Evolutionary conservation across 2,797 vertebrate genomes (phyloP).

Genomic region (Danio tinwini): DNA sequence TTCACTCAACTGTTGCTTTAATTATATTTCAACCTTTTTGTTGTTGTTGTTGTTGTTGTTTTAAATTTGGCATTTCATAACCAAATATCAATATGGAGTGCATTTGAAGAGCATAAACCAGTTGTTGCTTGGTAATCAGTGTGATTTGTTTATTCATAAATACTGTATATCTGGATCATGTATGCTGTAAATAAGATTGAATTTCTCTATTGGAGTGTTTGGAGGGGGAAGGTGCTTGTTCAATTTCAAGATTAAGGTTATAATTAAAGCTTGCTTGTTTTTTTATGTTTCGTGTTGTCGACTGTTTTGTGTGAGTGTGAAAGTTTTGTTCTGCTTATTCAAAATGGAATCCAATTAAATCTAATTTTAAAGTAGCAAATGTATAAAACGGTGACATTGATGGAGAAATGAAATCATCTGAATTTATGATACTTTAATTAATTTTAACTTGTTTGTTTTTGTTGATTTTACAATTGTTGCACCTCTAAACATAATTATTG

Average conservation of each 20-base stretch:
- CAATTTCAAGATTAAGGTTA: slow-evolving; percentile 75
- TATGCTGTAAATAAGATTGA: slow-evolving; percentile 78
- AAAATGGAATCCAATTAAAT: neutral
- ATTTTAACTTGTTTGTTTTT: no score
- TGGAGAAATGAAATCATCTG: neutral
- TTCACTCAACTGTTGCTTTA: neutral
- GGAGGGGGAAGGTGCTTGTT: slow-evolving; percentile 71
- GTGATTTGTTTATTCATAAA: slow-evolving; percentile 69
- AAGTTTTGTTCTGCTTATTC: neutral
- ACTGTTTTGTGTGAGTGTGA: slow-evolving; percentile 8
- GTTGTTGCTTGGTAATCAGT: slow-evolving; percentile 78
- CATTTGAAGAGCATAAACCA: slow-evolving; percentile 62
- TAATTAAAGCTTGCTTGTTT: slow-evolving; percentile 76
- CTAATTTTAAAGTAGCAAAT: neutral
- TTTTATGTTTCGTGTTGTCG: slow-evolving; percentile 64
- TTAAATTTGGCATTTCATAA: slow-evolving; percentile 29
- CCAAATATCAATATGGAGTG: slow-evolving; percentile 20
- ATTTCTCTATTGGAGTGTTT: slow-evolving; percentile 67
- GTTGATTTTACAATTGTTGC: no score
- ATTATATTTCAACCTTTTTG: no score
- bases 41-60: no score
- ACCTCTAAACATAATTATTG: no score
- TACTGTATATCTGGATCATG: slow-evolving; percentile 76
- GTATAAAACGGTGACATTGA: neutral
- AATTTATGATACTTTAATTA: no score